Percentiles rank a stretch among this genome's conserved stretches.
These are phyloP conservation scores for Aurelia sp. DNA, from an alignment of 30 jellyfish, hydroid and myxozoan species.

Conservation along the genomic window DNA sequence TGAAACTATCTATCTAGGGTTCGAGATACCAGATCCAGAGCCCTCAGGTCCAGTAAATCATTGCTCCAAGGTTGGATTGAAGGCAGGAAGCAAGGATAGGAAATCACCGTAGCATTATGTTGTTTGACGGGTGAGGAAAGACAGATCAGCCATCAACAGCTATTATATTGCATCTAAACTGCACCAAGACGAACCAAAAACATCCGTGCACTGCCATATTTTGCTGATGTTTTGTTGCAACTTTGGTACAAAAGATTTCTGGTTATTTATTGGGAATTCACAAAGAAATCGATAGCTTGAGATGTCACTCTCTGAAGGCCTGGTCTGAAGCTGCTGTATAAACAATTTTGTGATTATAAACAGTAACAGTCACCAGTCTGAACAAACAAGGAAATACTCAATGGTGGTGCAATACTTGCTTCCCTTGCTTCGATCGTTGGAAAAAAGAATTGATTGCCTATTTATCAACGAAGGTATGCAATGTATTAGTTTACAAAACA, in stretches of 20 bases:
- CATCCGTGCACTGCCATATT: too few relatives aligned
- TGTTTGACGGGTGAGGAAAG: slow-evolving; percentile 76
- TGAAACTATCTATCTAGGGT: neutral
- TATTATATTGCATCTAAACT: slow-evolving; percentile 23
- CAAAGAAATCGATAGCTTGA: too few relatives aligned
- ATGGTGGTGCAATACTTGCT: slow-evolving; percentile 8
- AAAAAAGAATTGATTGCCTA: neutral
- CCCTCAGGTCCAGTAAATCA: neutral
- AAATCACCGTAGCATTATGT: slow-evolving; percentile 47
- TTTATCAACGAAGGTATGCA: slow-evolving; percentile 2
- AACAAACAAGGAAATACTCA: slow-evolving; percentile 60
- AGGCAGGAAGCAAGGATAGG: slow-evolving; percentile 73
- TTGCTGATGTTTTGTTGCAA: too few relatives aligned
- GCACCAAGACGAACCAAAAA: too few relatives aligned
- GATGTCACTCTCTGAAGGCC: too few relatives aligned
- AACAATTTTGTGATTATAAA: too few relatives aligned
- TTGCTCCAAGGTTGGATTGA: neutral
- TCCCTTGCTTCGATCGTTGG: slow-evolving; percentile 3
- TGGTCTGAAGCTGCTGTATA: too few relatives aligned
- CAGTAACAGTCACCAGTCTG: neutral
- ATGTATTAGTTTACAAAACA: slow-evolving; percentile 7
- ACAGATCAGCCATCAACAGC: slow-evolving; percentile 26
- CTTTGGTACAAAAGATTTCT: too few relatives aligned
- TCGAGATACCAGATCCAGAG: neutral
- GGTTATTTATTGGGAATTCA: too few relatives aligned